These are phyloP conservation scores for Takifugu bimaculatus DNA, from an alignment of 2,113 vertebrate genomes.

Conservation along the genomic window DNA sequence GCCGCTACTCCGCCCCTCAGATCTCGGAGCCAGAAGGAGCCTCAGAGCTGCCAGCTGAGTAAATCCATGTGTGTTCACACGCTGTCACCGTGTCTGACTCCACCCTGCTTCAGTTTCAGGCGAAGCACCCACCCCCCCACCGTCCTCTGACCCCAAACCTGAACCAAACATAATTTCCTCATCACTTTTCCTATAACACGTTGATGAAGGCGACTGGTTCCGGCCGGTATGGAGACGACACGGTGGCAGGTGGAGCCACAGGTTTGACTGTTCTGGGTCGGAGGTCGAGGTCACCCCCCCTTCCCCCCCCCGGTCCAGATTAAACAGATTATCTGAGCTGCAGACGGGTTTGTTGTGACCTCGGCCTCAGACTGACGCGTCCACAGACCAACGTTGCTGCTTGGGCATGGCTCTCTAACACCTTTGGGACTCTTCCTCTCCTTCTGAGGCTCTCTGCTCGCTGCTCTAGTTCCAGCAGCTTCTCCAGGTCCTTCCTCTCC, in stretches of 20 bases:
- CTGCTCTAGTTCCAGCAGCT: slow-evolving; percentile 31
- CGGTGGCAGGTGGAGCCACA: slow-evolving; percentile 39
- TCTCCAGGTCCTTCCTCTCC: slow-evolving; percentile 19
- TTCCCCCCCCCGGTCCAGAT: too few species aligned
- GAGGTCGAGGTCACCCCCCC: slow-evolving; percentile 45
- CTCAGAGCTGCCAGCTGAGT: slow-evolving; percentile 55
- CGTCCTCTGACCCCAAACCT: slow-evolving; percentile 1
- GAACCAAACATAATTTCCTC: too few species aligned
- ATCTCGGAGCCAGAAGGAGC: slow-evolving; percentile 1
- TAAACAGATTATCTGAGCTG: background rate
- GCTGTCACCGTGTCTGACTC: slow-evolving; percentile 64
- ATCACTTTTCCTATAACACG: too few species aligned
- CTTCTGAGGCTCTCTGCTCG: slow-evolving; percentile 30
- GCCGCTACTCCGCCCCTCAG: slow-evolving; percentile 11
- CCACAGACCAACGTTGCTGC: slow-evolving; percentile 58
- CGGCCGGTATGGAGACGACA: slow-evolving; percentile 30
- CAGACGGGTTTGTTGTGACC: slow-evolving; percentile 34
- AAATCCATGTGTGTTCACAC: slow-evolving; percentile 48
- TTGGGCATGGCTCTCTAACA: slow-evolving; percentile 47
- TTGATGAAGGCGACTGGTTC: too few species aligned
- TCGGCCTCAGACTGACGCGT: slow-evolving; percentile 35
- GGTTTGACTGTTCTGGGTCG: slow-evolving; percentile 29
- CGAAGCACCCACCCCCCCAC: slow-evolving; percentile 14
- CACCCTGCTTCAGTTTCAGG: slow-evolving; percentile 29
- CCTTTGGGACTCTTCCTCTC: slow-evolving; percentile 25